A percentile compares a stretch with the other conserved stretches of the same genome.
Evolutionary conservation across 2,888 invertebrate species (phyloP).

Genomic region (Trichogramma evanescens): DNA sequence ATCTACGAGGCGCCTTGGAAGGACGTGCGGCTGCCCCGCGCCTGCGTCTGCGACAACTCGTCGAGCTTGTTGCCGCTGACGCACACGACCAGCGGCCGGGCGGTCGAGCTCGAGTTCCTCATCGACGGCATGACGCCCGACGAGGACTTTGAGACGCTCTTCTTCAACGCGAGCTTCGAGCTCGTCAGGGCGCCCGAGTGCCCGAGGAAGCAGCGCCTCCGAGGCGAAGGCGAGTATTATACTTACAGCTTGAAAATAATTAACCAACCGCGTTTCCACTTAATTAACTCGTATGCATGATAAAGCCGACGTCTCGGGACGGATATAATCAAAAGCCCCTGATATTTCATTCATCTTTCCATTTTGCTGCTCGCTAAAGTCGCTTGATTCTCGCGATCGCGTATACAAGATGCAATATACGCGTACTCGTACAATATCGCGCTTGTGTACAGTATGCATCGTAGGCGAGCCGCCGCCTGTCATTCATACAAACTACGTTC

Average conservation of each 20-base stretch:
- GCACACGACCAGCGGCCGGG: slow-evolving; percentile 60
- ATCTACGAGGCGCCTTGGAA: slow-evolving; percentile 68
- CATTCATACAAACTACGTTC: too few species aligned
- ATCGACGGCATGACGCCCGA: slow-evolving; percentile 67
- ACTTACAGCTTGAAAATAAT: background rate
- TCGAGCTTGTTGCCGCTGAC: slow-evolving; percentile 57
- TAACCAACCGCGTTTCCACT: background rate
- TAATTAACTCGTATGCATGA: background rate
- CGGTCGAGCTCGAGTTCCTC: slow-evolving; percentile 70
- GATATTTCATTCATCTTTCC: too few species aligned
- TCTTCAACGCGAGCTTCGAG: slow-evolving; percentile 68
- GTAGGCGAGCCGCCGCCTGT: too few species aligned
- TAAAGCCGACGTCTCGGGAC: background rate
- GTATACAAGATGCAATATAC: too few species aligned
- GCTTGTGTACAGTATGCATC: too few species aligned
- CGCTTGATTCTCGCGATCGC: too few species aligned
- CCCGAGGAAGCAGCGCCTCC: slow-evolving; percentile 57
- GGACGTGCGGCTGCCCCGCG: slow-evolving; percentile 62
- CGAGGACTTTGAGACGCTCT: slow-evolving; percentile 75
- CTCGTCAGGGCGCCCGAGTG: slow-evolving; percentile 60
- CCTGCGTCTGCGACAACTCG: slow-evolving; percentile 75
- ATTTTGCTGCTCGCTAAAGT: too few species aligned
- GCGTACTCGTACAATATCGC: too few species aligned
- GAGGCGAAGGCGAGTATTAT: slow-evolving; percentile 47
- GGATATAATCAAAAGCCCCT: background rate